A percentile compares a stretch with the other conserved stretches of the same genome.
These are phyloP conservation scores for Brachymystax lenok DNA, from an alignment of 2,797 vertebrate genomes.

Conservation along the genomic window DNA sequence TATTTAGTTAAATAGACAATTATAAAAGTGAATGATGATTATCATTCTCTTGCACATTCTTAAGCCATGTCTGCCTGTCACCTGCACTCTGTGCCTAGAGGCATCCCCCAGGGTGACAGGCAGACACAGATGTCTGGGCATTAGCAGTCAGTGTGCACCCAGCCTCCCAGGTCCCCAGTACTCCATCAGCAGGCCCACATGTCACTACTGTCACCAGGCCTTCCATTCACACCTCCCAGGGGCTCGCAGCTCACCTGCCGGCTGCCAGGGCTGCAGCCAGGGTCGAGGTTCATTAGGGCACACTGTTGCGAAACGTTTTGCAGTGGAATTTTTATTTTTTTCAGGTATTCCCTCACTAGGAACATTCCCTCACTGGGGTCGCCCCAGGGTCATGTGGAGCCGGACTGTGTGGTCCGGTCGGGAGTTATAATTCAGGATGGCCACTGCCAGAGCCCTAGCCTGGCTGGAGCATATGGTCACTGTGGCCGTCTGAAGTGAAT, in stretches of 20 bases:
- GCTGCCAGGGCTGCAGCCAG: conserved; percentile 26
- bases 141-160: conserved; percentile 23
- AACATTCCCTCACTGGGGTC: no score
- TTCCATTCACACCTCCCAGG: conserved; percentile 59
- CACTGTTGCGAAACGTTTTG: neutral
- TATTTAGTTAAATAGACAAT: conserved; percentile 35
- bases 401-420: neutral
- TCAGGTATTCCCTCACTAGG: no score
- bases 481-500: neutral
- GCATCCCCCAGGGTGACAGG: neutral
- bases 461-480: neutral
- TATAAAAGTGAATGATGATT: conserved; percentile 44
- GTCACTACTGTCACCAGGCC: conserved; percentile 61
- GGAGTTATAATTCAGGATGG: neutral
- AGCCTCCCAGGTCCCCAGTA: conserved; percentile 21
- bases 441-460: neutral
- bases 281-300: neutral
- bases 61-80: conserved; percentile 22
- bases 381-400: neutral
- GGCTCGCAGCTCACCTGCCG: conserved; percentile 43
- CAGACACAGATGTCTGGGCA: conserved; percentile 41
- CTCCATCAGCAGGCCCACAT: conserved; percentile 60
- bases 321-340: neutral
- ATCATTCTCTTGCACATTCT: conserved; percentile 41
- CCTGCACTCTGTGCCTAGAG: conserved; percentile 32